Conservation (phyloP, 2,888 invertebrate species). For the Campopleginae sp. region DNA sequence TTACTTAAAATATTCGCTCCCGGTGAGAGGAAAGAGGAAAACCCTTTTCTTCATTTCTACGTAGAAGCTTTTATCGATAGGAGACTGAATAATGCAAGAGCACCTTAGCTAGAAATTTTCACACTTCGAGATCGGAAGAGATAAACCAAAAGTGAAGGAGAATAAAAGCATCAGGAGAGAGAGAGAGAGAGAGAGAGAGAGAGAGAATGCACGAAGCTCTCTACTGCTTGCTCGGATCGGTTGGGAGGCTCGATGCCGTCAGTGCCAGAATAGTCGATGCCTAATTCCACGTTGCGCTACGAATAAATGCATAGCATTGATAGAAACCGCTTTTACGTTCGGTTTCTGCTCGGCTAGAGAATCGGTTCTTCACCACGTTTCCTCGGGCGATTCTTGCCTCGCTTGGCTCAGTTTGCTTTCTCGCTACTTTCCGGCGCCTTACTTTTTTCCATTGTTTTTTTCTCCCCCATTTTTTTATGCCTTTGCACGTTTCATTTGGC, state of each 20-base stretch:
- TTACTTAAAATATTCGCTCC: slow-evolving; percentile 24
- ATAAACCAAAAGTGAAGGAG: slow-evolving; percentile 14
- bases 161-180: neutral
- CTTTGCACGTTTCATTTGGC: slow-evolving; percentile 51
- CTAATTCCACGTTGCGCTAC: slow-evolving; percentile 76
- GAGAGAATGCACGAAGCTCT: slow-evolving; percentile 57
- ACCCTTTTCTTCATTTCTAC: slow-evolving; percentile 8
- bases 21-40: neutral
- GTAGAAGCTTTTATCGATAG: slow-evolving; percentile 76
- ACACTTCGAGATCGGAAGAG: slow-evolving; percentile 70
- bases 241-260: slow-evolving; percentile 19
- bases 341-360: slow-evolving; percentile 57
- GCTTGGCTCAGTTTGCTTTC: slow-evolving; percentile 34
- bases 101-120: slow-evolving; percentile 79
- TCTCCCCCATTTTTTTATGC: slow-evolving; percentile 22
- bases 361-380: slow-evolving; percentile 69
- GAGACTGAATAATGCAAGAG: slow-evolving; percentile 80
- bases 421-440: neutral
- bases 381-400: slow-evolving; percentile 38
- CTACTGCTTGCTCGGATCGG: slow-evolving; percentile 70
- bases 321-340: slow-evolving; percentile 73
- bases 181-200: slow-evolving; percentile 1
- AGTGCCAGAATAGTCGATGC: slow-evolving; percentile 73
- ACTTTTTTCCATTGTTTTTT: slow-evolving; percentile 21
- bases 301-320: slow-evolving; percentile 81